Evolutionary conservation across 2,797 vertebrate genomes (phyloP).

Genomic region (Hyperoplus immaculatus): DNA sequence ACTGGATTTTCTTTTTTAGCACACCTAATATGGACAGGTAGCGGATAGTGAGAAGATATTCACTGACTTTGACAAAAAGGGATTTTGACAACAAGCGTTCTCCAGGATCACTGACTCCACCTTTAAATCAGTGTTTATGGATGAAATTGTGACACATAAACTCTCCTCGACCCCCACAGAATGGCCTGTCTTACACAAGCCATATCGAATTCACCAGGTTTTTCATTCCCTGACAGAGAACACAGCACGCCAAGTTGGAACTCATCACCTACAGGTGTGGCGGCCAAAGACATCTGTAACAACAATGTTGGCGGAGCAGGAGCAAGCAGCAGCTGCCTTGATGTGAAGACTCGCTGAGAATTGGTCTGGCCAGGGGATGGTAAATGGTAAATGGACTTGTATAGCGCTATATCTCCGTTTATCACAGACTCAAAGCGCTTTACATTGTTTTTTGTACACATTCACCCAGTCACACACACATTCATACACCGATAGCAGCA

Average conservation of each 20-base stretch:
- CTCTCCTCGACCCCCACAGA: slow-evolving; percentile 17
- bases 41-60: too few species aligned
- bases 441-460: too few species aligned
- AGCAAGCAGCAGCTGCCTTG: slow-evolving; percentile 57
- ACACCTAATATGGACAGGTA: too few species aligned
- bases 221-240: slow-evolving; percentile 25
- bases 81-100: too few species aligned
- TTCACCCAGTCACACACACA: too few species aligned
- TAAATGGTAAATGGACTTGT: too few species aligned
- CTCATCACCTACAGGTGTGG: slow-evolving; percentile 42
- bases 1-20: too few species aligned
- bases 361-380: slow-evolving; percentile 52
- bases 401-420: too few species aligned
- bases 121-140: slow-evolving; percentile 33
- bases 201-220: slow-evolving; percentile 31
- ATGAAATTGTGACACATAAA: slow-evolving; percentile 36
- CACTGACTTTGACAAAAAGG: too few species aligned
- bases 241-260: slow-evolving; percentile 29
- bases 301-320: slow-evolving; percentile 52
- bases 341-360: slow-evolving; percentile 44
- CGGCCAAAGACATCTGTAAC: slow-evolving; percentile 58
- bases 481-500: too few species aligned
- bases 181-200: slow-evolving; percentile 6
- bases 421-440: too few species aligned
- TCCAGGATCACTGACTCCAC: too few species aligned